Evolutionary conservation across 35 echinoderm and acorn worm genomes (phyloP).

Genomic region (Lytechinus pictus): DNA sequence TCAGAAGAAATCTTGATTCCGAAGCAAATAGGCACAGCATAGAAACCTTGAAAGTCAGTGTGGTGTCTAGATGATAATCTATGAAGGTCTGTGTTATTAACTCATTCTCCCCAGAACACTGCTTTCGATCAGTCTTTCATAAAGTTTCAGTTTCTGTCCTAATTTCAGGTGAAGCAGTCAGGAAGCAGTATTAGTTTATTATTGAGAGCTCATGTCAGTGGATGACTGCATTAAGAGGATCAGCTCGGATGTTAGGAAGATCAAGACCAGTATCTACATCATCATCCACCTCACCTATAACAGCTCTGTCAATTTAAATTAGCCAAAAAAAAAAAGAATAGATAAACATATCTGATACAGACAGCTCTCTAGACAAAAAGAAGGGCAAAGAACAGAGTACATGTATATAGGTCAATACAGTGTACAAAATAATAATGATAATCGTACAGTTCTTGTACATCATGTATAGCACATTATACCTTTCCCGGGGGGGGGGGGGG

Average conservation of each 20-base stretch:
- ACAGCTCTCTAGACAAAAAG: too few species aligned
- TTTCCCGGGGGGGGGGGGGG: too few species aligned
- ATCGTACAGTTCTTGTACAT: too few species aligned
- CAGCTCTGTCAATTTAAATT: slow-evolving; percentile 60
- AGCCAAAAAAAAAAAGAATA: too few species aligned
- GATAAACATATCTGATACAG: too few species aligned
- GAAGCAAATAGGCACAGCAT: background rate
- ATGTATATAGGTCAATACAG: too few species aligned
- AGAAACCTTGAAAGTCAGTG: background rate
- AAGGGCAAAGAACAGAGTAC: too few species aligned
- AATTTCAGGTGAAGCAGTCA: background rate
- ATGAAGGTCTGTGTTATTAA: background rate
- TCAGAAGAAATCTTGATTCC: too few species aligned
- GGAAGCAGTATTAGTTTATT: background rate
- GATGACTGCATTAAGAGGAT: slow-evolving; percentile 92
- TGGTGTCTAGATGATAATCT: background rate
- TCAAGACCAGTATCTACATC: slow-evolving; percentile 90
- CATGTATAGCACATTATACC: too few species aligned
- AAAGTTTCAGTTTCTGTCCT: background rate
- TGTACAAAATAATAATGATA: too few species aligned
- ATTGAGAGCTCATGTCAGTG: slow-evolving; percentile 63
- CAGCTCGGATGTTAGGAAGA: slow-evolving; percentile 86
- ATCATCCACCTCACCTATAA: slow-evolving; percentile 96
- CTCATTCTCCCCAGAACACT: background rate
- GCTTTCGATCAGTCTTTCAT: background rate